These are phyloP conservation scores for Catonia carolina DNA, from an alignment of 2,888 invertebrate genomes.

Conservation along the genomic window DNA sequence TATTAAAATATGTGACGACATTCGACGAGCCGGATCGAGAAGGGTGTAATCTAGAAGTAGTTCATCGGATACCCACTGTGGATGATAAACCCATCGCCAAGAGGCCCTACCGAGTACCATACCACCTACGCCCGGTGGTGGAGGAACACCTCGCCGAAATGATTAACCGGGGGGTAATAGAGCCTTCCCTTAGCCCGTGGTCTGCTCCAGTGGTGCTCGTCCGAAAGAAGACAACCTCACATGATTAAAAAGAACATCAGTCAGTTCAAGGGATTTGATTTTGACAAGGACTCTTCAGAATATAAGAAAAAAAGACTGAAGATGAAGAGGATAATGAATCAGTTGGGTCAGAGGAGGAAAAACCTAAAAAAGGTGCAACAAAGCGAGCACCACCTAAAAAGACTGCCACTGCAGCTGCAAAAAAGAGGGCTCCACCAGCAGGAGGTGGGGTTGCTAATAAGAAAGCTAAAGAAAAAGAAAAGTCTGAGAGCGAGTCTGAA, in stretches of 20 bases:
- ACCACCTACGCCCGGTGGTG: no score
- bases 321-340: slow-evolving; percentile 13
- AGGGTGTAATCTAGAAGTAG: no score
- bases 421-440: slow-evolving; percentile 42
- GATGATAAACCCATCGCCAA: no score
- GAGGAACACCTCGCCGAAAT: no score
- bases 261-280: slow-evolving; percentile 75
- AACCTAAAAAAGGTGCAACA: slow-evolving; percentile 14
- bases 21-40: no score
- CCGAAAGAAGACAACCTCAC: slow-evolving; percentile 50
- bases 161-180: no score
- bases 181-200: no score
- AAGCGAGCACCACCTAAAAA: slow-evolving; percentile 29
- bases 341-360: not conserved
- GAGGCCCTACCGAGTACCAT: no score
- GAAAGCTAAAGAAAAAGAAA: slow-evolving; percentile 40
- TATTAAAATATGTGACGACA: no score
- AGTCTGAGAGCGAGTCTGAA: slow-evolving; percentile 30
- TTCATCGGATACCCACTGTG: no score
- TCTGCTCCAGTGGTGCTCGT: no score
- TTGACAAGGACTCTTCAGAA: slow-evolving; percentile 64
- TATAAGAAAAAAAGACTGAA: slow-evolving; percentile 50
- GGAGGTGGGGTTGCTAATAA: slow-evolving; percentile 27
- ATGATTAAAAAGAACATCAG: slow-evolving; percentile 70
- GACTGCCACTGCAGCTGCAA: slow-evolving; percentile 29